Evolutionary conservation across 2,888 invertebrate species (phyloP).

Genomic region (Corythucha ciliata): DNA sequence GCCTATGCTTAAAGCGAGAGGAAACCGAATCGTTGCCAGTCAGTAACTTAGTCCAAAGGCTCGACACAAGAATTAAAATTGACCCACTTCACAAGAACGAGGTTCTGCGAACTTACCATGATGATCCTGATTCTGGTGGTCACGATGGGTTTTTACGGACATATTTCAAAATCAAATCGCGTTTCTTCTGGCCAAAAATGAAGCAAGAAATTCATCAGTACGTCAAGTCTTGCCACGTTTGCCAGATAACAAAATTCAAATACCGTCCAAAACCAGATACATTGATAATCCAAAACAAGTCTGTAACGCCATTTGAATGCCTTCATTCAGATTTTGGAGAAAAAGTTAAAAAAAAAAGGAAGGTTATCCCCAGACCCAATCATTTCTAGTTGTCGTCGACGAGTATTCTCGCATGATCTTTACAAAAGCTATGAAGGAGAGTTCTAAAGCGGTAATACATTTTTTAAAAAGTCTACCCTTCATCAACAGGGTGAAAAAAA

Average conservation of each 20-base stretch:
- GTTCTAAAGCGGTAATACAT: not conserved
- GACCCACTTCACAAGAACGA: not conserved
- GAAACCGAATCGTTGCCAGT: no score
- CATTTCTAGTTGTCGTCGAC: slow-evolving; percentile 7
- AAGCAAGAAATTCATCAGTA: not conserved
- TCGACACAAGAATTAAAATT: not conserved
- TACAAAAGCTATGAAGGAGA: slow-evolving; percentile 1
- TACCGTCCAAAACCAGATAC: slow-evolving; percentile 1
- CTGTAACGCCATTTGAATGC: not conserved
- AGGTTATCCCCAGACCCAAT: not conserved
- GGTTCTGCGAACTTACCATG: slow-evolving; percentile 7
- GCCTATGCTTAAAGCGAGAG: not conserved
- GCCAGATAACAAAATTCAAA: slow-evolving; percentile 6
- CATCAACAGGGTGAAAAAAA: no score
- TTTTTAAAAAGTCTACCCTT: no score
- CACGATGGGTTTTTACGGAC: no score
- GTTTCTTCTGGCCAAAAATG: slow-evolving; percentile 9
- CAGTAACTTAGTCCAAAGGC: not conserved
- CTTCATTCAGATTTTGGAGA: slow-evolving; percentile 7
- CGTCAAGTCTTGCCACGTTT: slow-evolving; percentile 4
- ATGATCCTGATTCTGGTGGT: no score
- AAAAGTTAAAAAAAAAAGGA: slow-evolving; percentile 1
- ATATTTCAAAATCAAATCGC: not conserved
- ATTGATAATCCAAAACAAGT: not conserved
- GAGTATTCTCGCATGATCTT: not conserved